phyloP scores from a whole-genome alignment of 2,113 vertebrate genomes.

The Pelecanus crispus region DNA sequence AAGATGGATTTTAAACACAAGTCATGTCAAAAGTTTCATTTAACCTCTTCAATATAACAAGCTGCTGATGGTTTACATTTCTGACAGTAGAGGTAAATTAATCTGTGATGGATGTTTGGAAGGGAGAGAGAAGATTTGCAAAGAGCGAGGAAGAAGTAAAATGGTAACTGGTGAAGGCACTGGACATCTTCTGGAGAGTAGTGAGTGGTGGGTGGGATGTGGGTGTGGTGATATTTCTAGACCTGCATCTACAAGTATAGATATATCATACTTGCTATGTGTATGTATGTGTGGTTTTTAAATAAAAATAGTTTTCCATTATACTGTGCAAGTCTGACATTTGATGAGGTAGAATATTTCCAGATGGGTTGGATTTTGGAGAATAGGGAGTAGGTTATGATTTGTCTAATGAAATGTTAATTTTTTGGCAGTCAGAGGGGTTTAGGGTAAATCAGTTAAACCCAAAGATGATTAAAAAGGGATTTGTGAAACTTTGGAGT shows the following conservation, averaged over 20 bases:
- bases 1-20: conserved; percentile 69
- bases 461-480: conserved; percentile 64
- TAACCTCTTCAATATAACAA: conserved; percentile 66
- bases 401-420: conserved; percentile 68
- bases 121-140: background rate
- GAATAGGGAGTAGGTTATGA: conserved; percentile 47
- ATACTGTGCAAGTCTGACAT: conserved; percentile 33
- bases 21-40: conserved; percentile 69
- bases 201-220: conserved; percentile 16
- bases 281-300: conserved; percentile 10
- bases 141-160: background rate
- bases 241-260: conserved; percentile 33
- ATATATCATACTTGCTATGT: conserved; percentile 1
- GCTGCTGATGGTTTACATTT: conserved; percentile 65
- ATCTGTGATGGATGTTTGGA: conserved; percentile 57
- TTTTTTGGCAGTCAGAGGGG: conserved; percentile 64
- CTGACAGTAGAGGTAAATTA: conserved; percentile 66
- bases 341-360: conserved; percentile 67
- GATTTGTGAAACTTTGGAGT: conserved; percentile 68
- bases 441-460: conserved; percentile 60
- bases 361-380: conserved; percentile 61
- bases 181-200: conserved; percentile 46
- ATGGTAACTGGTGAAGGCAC: conserved; percentile 30
- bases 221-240: conserved; percentile 55
- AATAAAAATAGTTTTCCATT: conserved; percentile 50